These are phyloP conservation scores for Aix galericulata DNA, from an alignment of 2,113 vertebrate species.

Conservation along the genomic window DNA sequence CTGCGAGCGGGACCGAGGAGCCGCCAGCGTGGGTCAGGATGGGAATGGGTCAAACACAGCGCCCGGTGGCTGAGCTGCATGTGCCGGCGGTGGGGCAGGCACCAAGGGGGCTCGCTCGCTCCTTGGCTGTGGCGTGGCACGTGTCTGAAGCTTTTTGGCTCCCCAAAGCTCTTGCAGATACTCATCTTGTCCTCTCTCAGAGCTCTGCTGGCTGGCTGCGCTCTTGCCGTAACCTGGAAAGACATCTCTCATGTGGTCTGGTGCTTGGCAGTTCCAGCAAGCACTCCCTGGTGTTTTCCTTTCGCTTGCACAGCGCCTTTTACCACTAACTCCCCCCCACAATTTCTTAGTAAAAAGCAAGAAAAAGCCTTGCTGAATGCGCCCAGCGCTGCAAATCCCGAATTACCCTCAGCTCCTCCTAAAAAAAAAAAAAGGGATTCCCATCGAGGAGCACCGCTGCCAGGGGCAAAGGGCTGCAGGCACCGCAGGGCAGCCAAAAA, in stretches of 20 bases:
- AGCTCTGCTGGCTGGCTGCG: not conserved
- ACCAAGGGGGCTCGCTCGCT: not conserved
- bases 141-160: not conserved
- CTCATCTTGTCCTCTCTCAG: not conserved
- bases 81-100: not conserved
- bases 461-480: not conserved
- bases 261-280: slow-evolving; percentile 10
- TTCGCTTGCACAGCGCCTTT: not conserved
- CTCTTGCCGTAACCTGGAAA: not conserved
- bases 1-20: not conserved
- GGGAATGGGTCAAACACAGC: fast-evolving
- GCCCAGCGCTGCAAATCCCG: slow-evolving; percentile 24
- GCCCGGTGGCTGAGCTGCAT: no score
- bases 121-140: not conserved
- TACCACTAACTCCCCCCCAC: not conserved
- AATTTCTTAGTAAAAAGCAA: not conserved
- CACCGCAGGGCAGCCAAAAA: not conserved
- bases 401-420: not conserved
- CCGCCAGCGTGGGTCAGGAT: not conserved
- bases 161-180: not conserved
- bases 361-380: not conserved
- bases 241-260: not conserved
- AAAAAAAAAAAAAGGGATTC: not conserved
- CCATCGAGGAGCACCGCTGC: not conserved
- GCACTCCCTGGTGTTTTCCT: slow-evolving; percentile 32